These are phyloP conservation scores for Yponomeuta plumbellus DNA, from an alignment of 2,888 invertebrate species.

Conservation along the genomic window DNA sequence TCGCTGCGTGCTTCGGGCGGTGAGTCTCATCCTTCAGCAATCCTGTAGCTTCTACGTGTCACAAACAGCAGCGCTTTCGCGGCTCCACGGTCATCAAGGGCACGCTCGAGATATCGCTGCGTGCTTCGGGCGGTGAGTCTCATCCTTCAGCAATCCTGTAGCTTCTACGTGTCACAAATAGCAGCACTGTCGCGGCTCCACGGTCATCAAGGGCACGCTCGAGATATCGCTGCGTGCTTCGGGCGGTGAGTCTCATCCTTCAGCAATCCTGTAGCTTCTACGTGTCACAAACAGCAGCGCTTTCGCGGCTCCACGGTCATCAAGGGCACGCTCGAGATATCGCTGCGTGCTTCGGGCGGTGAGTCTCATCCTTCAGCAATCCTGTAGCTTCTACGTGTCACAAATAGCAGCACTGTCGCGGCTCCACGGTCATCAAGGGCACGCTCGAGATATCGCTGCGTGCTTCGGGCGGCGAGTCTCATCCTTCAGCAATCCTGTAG, in stretches of 20 bases:
- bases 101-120: slow-evolving; percentile 80
- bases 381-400: too few species aligned
- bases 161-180: neutral
- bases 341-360: slow-evolving; percentile 81
- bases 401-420: slow-evolving; percentile 54
- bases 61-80: slow-evolving; percentile 77
- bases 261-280: neutral
- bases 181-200: slow-evolving; percentile 89
- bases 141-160: too few species aligned
- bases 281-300: neutral
- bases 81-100: slow-evolving; percentile 92
- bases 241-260: slow-evolving; percentile 37
- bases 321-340: slow-evolving; percentile 78
- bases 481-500: too few species aligned
- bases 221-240: slow-evolving; percentile 83
- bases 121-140: slow-evolving; percentile 70
- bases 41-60: neutral
- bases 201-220: slow-evolving; percentile 82
- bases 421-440: slow-evolving; percentile 89
- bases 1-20: slow-evolving; percentile 82
- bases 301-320: slow-evolving; percentile 85
- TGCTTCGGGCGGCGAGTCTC: slow-evolving; percentile 67
- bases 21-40: neutral
- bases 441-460: slow-evolving; percentile 85
- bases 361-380: too few species aligned